Evolutionary conservation across 1,140 invertebrate species (phyloP), one percentile per base, ranked within the genome.

Genomic region (Drosophila santomea): DNA sequence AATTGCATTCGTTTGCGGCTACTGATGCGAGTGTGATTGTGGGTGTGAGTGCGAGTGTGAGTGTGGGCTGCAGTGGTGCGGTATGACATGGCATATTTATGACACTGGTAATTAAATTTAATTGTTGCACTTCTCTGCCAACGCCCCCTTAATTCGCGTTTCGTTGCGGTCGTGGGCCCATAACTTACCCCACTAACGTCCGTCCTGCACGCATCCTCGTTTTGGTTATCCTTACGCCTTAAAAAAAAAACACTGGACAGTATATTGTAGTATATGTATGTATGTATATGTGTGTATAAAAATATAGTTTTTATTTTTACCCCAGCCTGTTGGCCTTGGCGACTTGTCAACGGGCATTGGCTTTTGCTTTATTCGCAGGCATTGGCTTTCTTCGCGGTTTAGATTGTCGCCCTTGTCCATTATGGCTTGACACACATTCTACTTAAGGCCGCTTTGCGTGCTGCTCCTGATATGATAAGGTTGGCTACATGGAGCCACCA

Each of bases 91-190:
- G 84, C 84, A 88, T 88, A 88, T 88, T 88, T 88, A 88, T 88
- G 83, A 89, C 84, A 89, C 73, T 84, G 80, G 84, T 88, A 89
- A 88, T 88, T 88, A 88, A 88, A 84, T 88, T 88, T 88, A 88
- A 88, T 88, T 88, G 84, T 88, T 88, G 84, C 84, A 89, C 84
- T 88, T 90, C 82, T 77, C 59, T 55, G 51, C 50, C 72, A 17
- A 63, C 59, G 72, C 41, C 69, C 69, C 50, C 44, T 14, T 54
- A 28, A 45, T 48, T 56, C 20, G 44, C 72, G 73, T 81, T 80
- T 74, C 69, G 69, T 63, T 81, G 80, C 80, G 80, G 80, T 72
- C 62, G 41, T 43, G 60, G 69, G 54, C 60, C 64, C 73, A 79
- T 83, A 88, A 89, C 72, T 82, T 73, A 88, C 41, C 52, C 62